Base-by-base conservation (phyloP, 1,140 invertebrate species). In the Mercenaria mercenaria region DNA sequence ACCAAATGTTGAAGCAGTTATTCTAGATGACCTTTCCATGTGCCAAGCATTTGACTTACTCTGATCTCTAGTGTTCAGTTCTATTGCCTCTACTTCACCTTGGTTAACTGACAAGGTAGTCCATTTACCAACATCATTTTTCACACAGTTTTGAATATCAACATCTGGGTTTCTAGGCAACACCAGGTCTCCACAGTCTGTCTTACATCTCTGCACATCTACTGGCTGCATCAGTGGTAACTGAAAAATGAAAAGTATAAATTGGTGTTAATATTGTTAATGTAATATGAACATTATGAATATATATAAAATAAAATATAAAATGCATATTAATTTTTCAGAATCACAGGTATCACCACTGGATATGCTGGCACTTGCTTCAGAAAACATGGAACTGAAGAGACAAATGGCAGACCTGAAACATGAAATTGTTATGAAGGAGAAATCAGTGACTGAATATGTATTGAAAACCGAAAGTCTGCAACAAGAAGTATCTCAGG, bases 311-410 rank as follows among this genome's bases (percentile, higher is more conserved):
- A 4, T 43, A 20, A 79, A 20, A 11, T 43, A 41, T 37, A 67
- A 67, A 1, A 43, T 67, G 34, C 23, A 83, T 56, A n/a, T 37
- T 39, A 61, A 61, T 56, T 64, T n/a, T 50, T 20, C 43, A n/a
- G 18, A 47, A 59, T 18, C 37, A 52, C n/a, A 43, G 15, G 34
- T 85, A 20, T 50, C 23, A 39, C 59, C 52, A 37, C 20, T 82
- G 20, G 76, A 88, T 76, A 39, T 91, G 64, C 67, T 80, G 85
- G 37, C 56, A 18, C 29, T 87, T 26, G 80, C 84, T 76, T 47
- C 89, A 41, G 82, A 79, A 32, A 67, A 79, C 18, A 59, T 20
- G 37, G 41, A 32, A n/a, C 47, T 86, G 39, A 56, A 69, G 47
- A 61, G 56, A 34, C 18, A 43, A 32, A 23, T 72, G 39, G 34